Conservation (phyloP, 2,797 vertebrate genomes). For the Rhyacichthys aspro region DNA sequence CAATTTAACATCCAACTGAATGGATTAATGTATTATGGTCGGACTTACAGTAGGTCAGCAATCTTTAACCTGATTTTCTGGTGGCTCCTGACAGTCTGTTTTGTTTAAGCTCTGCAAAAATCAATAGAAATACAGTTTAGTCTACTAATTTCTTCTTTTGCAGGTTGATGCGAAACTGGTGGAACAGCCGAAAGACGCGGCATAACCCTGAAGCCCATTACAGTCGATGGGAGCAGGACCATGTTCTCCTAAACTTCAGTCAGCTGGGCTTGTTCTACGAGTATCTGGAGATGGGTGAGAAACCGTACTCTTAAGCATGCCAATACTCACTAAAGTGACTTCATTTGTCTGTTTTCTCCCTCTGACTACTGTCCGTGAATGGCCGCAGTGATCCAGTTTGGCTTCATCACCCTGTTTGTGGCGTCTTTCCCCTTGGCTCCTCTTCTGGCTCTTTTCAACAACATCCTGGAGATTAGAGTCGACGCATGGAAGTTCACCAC, state of each 20-base stretch:
- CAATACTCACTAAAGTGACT: too few relatives aligned
- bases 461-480: constrained; percentile 93
- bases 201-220: constrained; percentile 86
- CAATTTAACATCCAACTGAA: too few relatives aligned
- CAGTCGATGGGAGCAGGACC: constrained; percentile 95
- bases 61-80: too few relatives aligned
- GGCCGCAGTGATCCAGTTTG: constrained; percentile 92
- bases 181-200: constrained; percentile 81
- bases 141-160: background rate
- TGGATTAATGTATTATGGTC: too few relatives aligned
- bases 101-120: too few relatives aligned
- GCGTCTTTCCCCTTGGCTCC: constrained; percentile 97
- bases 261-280: constrained; percentile 94
- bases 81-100: too few relatives aligned
- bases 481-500: constrained; percentile 98
- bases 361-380: background rate
- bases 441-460: constrained; percentile 93
- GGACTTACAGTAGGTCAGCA: too few relatives aligned
- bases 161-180: constrained; percentile 92
- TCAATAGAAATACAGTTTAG: too few relatives aligned
- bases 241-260: constrained; percentile 88
- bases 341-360: background rate
- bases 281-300: constrained; percentile 97
- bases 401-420: constrained; percentile 97
- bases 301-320: background rate